These are phyloP conservation scores for Myotis planiceps DNA, from an alignment of 2,797 vertebrate genomes.

Conservation along the genomic window DNA sequence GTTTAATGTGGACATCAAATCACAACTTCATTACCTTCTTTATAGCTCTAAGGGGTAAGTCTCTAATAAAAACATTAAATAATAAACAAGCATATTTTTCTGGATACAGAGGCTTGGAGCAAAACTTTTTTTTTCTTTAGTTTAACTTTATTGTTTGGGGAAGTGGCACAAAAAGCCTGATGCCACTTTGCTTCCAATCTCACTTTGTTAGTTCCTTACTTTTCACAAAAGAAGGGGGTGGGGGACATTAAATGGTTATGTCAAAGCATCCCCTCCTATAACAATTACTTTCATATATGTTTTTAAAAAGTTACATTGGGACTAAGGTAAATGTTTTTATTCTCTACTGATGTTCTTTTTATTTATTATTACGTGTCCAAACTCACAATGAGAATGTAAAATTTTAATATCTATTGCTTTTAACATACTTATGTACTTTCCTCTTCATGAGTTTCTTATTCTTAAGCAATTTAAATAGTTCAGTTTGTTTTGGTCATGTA, in stretches of 20 bases:
- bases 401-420: neutral
- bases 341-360: neutral
- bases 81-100: neutral
- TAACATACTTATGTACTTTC: neutral
- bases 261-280: neutral
- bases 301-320: neutral
- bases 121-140: neutral
- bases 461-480: slow-evolving; percentile 20
- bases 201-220: neutral
- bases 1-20: neutral
- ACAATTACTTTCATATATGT: neutral
- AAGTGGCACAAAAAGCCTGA: neutral
- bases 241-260: too few relatives aligned
- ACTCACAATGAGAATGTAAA: neutral
- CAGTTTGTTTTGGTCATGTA: neutral
- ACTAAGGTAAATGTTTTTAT: slow-evolving; percentile 12
- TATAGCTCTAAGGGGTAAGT: neutral
- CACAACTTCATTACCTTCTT: neutral
- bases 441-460: neutral
- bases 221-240: neutral
- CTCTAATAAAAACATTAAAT: slow-evolving; percentile 33
- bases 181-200: slow-evolving; percentile 17
- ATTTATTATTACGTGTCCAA: neutral
- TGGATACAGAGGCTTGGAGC: neutral
- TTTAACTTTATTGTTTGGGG: neutral